A percentile compares a stretch with the other conserved stretches of the same genome.
Conservation (phyloP, 2,888 invertebrate species). For the Galeruca laticollis region DNA sequence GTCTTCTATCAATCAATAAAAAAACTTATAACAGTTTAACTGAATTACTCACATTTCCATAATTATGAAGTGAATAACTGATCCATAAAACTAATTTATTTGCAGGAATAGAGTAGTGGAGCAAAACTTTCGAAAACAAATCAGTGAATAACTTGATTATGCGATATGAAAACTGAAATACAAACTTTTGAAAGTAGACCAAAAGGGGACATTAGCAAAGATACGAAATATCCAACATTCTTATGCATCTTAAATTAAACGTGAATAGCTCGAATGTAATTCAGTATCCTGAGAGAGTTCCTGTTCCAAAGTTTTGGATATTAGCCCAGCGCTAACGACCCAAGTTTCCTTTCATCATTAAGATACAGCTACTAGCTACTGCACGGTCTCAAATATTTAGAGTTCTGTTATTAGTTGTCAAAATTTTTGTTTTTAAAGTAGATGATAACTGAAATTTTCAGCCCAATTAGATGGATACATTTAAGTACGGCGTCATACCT, state of each 20-base stretch:
- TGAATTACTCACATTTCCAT: not conserved
- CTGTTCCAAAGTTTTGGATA: slow-evolving; percentile 38
- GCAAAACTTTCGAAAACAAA: not conserved
- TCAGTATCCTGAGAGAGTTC: slow-evolving; percentile 35
- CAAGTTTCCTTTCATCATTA: slow-evolving; percentile 28
- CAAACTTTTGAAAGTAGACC: slow-evolving; percentile 14
- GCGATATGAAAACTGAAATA: not conserved
- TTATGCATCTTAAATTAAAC: slow-evolving; percentile 26
- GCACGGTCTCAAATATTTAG: slow-evolving; percentile 17
- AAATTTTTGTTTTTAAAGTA: not conserved
- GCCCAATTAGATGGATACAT: too few relatives aligned
- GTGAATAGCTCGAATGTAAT: slow-evolving; percentile 40
- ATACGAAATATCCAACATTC: slow-evolving; percentile 17
- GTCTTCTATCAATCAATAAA: too few relatives aligned
- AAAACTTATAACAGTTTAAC: too few relatives aligned
- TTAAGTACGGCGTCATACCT: too few relatives aligned
- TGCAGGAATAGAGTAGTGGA: not conserved
- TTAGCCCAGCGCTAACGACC: slow-evolving; percentile 35
- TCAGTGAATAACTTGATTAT: not conserved
- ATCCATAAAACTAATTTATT: not conserved
- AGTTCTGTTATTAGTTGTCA: not conserved
- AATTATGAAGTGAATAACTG: not conserved
- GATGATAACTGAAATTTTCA: too few relatives aligned
- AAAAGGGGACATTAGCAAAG: not conserved
- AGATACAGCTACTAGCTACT: slow-evolving; percentile 30